These are phyloP conservation scores for Syngnathus typhle DNA, from an alignment of 2,113 vertebrate genomes.

Conservation along the genomic window DNA sequence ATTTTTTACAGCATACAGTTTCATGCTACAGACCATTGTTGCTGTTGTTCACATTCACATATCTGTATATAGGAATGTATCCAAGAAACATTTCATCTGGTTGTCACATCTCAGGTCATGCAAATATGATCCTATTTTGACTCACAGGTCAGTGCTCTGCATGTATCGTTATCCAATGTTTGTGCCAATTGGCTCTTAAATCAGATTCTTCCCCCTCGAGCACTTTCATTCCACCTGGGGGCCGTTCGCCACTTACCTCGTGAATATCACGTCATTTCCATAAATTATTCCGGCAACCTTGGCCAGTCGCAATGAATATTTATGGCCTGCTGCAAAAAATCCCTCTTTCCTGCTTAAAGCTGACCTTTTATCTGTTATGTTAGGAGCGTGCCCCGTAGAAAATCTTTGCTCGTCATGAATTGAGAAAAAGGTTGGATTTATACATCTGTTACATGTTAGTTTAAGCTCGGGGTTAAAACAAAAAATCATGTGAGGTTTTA, in stretches of 20 bases:
- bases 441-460: slow-evolving; percentile 27
- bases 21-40: neutral
- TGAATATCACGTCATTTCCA: slow-evolving; percentile 62
- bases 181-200: slow-evolving; percentile 15
- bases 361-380: slow-evolving; percentile 37
- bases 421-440: slow-evolving; percentile 24
- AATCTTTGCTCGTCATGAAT: slow-evolving; percentile 6
- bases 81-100: neutral
- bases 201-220: neutral
- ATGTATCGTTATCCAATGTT: neutral
- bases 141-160: neutral
- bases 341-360: slow-evolving; percentile 26
- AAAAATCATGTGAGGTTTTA: slow-evolving; percentile 12
- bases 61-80: too few species aligned
- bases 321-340: slow-evolving; percentile 34
- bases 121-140: neutral
- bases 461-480: slow-evolving; percentile 21
- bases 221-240: slow-evolving; percentile 3
- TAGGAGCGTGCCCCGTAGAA: slow-evolving; percentile 33
- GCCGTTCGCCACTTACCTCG: slow-evolving; percentile 54
- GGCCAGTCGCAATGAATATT: slow-evolving; percentile 56
- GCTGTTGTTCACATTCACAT: neutral
- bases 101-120: neutral
- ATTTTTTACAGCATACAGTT: too few species aligned
- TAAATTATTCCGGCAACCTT: slow-evolving; percentile 53